These are phyloP conservation scores for Hirundo rustica DNA, from an alignment of 2,797 vertebrate genomes.

Conservation along the genomic window DNA sequence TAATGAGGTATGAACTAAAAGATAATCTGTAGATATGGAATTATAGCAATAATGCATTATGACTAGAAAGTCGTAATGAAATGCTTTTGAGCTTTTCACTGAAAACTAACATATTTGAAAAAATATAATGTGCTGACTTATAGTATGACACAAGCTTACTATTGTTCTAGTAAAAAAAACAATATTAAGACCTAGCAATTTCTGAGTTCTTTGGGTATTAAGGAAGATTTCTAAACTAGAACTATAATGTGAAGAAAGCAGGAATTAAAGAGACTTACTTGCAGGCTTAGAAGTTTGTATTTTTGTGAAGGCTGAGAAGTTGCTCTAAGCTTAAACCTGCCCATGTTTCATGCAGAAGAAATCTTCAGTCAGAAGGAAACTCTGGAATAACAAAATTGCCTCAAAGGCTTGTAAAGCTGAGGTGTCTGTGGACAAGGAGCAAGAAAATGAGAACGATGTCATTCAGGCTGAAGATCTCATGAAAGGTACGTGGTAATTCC, in stretches of 20 bases:
- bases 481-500: conserved; percentile 79
- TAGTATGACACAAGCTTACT: background rate
- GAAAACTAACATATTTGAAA: background rate
- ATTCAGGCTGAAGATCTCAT: conserved; percentile 86
- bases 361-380: conserved; percentile 82
- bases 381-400: conserved; percentile 78
- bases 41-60: no score
- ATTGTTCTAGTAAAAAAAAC: background rate
- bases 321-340: background rate
- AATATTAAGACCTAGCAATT: background rate
- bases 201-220: background rate
- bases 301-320: background rate
- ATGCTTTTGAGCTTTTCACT: background rate
- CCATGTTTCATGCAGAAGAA: conserved; percentile 43
- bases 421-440: conserved; percentile 72
- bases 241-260: background rate
- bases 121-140: fast-evolving
- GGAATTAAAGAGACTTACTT: background rate
- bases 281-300: background rate
- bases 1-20: conserved; percentile 78
- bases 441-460: conserved; percentile 72
- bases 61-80: background rate
- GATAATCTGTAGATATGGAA: background rate
- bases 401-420: conserved; percentile 83
- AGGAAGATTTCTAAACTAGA: background rate